Conservation (phyloP, 2,797 vertebrate species). For the Argya squamiceps region DNA sequence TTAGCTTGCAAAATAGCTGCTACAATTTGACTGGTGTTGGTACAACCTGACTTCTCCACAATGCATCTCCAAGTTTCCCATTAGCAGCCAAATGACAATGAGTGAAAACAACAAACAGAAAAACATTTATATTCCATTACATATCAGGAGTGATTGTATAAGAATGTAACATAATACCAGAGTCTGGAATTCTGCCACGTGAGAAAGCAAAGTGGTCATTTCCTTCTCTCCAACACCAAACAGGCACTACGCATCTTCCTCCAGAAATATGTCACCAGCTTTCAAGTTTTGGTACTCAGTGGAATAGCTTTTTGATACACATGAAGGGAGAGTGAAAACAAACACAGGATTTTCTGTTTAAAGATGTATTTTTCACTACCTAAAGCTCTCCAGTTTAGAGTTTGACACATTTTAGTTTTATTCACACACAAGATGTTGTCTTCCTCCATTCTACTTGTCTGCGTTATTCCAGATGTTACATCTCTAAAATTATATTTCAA, state of each 20-base stretch:
- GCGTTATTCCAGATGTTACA: neutral
- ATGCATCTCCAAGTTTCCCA: neutral
- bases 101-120: neutral
- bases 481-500: neutral
- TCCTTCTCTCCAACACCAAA: neutral
- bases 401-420: neutral
- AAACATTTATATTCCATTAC: neutral
- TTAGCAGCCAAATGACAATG: neutral
- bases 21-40: neutral
- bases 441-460: neutral
- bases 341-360: neutral
- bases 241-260: neutral
- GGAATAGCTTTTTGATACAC: neutral
- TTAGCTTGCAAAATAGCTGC: neutral
- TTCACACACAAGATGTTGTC: neutral
- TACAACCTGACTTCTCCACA: neutral
- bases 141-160: neutral
- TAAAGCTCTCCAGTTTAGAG: neutral
- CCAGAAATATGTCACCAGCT: neutral
- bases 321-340: neutral
- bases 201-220: neutral
- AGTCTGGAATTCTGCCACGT: neutral
- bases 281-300: neutral
- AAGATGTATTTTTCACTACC: neutral
- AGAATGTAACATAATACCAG: neutral